Evolutionary conservation across 2,888 invertebrate species (phyloP).

Genomic region (Himalopsyche anomala): DNA sequence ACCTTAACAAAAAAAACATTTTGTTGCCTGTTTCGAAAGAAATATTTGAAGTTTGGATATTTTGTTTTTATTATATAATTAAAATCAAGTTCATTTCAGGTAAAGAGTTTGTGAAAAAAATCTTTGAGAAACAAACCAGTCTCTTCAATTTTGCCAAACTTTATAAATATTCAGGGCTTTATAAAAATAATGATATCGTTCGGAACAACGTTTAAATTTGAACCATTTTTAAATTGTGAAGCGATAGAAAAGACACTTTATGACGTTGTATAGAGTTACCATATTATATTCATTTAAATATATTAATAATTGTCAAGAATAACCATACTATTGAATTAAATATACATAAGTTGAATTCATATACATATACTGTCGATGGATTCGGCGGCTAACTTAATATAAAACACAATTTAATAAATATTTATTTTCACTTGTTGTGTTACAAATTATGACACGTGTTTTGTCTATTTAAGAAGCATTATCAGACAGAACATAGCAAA

Average conservation of each 20-base stretch:
- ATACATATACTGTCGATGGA: too few species aligned
- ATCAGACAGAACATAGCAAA: too few species aligned
- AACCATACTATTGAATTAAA: too few species aligned
- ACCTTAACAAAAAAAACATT: too few species aligned
- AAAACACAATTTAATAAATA: too few species aligned
- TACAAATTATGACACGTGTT: too few species aligned
- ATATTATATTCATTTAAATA: background rate
- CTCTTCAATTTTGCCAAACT: background rate
- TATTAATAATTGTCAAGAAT: too few species aligned
- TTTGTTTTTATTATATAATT: background rate
- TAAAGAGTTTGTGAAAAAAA: background rate
- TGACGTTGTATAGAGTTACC: background rate
- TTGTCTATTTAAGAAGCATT: too few species aligned
- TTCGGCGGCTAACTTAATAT: too few species aligned
- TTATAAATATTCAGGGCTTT: conserved; percentile 5
- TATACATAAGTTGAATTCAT: too few species aligned
- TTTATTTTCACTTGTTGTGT: too few species aligned
- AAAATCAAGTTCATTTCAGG: background rate
- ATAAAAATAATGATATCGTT: conserved; percentile 20
- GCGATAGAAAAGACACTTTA: background rate
- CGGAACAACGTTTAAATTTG: conserved; percentile 10
- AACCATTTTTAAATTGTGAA: conserved; percentile 3
- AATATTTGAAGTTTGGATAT: background rate
- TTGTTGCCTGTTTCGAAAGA: background rate
- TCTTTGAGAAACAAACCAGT: background rate